A percentile compares a stretch with the other conserved stretches of the same genome.
Evolutionary conservation across 2,113 vertebrate genomes (phyloP).

Genomic region (Myrmophylax atrothorax): DNA sequence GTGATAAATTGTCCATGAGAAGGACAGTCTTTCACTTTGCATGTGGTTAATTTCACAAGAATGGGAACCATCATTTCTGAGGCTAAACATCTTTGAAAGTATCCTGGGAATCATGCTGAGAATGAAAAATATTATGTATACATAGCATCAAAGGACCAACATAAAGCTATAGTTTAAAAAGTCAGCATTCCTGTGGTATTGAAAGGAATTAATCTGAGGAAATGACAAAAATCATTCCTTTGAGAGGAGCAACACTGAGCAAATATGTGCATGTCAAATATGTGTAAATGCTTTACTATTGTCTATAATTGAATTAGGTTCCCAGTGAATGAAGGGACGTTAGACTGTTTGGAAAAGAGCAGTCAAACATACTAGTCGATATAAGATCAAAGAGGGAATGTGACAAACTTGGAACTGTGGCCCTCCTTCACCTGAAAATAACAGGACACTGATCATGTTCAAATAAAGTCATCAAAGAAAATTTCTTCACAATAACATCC

Average conservation of each 20-base stretch:
- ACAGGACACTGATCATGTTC: not conserved
- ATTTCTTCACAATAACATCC: not conserved
- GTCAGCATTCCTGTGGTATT: conserved; percentile 26
- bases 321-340: conserved; percentile 8
- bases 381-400: not conserved
- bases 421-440: not conserved
- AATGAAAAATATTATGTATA: conserved; percentile 14
- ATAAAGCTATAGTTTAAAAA: conserved; percentile 15
- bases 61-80: not conserved
- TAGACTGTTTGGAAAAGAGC: not conserved
- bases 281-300: not conserved
- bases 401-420: not conserved
- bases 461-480: not conserved
- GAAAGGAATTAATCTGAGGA: conserved; percentile 30
- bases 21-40: not conserved
- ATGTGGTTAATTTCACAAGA: conserved; percentile 24
- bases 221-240: conserved; percentile 11
- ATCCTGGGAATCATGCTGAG: conserved; percentile 5
- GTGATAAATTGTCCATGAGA: conserved; percentile 15
- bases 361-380: not conserved
- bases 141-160: conserved; percentile 11
- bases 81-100: not conserved
- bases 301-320: conserved; percentile 26
- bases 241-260: not conserved
- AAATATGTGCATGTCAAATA: not conserved